Percentiles rank a stretch among this genome's conserved stretches.
phyloP scores from a whole-genome alignment of 2,797 vertebrate species.

The Fistularia tabacaria region DNA sequence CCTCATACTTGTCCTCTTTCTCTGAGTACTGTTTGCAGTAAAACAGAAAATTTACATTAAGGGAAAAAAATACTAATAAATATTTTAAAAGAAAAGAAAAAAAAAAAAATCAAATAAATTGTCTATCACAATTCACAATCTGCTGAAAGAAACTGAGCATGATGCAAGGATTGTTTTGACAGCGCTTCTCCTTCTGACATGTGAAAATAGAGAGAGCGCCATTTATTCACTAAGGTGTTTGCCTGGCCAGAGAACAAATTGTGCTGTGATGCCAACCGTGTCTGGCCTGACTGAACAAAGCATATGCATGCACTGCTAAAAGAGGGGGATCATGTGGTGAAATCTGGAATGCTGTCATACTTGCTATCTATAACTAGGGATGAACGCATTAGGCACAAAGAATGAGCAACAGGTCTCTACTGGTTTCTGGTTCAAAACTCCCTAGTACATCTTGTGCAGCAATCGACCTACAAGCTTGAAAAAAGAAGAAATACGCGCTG shows the following conservation, averaged over 20 bases:
- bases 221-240: conserved; percentile 13
- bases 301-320: background rate
- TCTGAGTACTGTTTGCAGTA: conserved; percentile 87
- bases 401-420: conserved; percentile 24
- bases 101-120: background rate
- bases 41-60: conserved; percentile 15
- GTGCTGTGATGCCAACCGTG: conserved; percentile 19
- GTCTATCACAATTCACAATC: too few species aligned
- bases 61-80: background rate
- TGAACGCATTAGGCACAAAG: conserved; percentile 12
- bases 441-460: background rate
- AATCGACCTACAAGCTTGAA: conserved; percentile 1
- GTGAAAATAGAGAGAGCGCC: background rate
- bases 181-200: too few species aligned
- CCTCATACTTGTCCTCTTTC: conserved; percentile 99
- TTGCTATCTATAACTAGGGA: conserved; percentile 18
- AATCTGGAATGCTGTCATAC: conserved; percentile 28
- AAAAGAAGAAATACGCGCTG: background rate
- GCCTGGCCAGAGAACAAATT: conserved; percentile 27
- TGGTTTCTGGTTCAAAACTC: conserved; percentile 1
- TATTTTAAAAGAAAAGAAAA: background rate
- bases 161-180: too few species aligned
- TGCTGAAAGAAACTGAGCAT: too few species aligned
- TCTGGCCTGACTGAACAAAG: conserved; percentile 19
- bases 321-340: conserved; percentile 25